These are phyloP conservation scores for Actenoides lindsayi DNA, from an alignment of 2,113 vertebrate genomes.

Conservation along the genomic window DNA sequence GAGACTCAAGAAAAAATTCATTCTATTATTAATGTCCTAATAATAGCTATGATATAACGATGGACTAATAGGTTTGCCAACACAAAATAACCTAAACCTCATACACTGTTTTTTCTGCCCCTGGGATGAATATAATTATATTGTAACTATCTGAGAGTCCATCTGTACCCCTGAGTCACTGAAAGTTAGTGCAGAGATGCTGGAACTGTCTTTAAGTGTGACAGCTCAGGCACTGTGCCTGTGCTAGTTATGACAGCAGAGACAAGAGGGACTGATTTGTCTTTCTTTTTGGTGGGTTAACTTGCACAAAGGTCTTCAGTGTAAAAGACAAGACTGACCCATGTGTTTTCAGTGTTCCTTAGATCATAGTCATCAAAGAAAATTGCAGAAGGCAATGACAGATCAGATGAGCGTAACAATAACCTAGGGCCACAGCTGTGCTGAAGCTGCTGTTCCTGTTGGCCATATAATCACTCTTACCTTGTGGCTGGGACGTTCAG, in stretches of 20 bases:
- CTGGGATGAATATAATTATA: background rate
- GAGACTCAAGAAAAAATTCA: background rate
- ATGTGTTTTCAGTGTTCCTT: background rate
- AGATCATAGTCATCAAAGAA: background rate
- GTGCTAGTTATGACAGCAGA: background rate
- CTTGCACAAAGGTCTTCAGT: background rate
- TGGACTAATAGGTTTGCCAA: background rate
- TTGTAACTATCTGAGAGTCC: background rate
- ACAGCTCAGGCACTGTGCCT: background rate
- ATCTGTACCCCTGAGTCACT: background rate
- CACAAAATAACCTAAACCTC: background rate
- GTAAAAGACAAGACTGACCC: background rate
- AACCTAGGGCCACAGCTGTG: background rate
- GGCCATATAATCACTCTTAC: background rate
- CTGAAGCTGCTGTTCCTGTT: background rate
- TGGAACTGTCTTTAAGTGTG: background rate
- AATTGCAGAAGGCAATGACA: background rate
- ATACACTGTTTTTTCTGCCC: background rate
- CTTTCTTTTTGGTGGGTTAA: background rate
- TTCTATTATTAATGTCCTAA: background rate
- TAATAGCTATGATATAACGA: background rate
- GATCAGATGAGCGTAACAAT: background rate
- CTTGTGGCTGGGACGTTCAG: background rate
- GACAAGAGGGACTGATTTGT: background rate
- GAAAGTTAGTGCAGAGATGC: background rate